Evolutionary conservation across 2,113 vertebrate genomes (phyloP).

Genomic region (Carollia perspicillata): DNA sequence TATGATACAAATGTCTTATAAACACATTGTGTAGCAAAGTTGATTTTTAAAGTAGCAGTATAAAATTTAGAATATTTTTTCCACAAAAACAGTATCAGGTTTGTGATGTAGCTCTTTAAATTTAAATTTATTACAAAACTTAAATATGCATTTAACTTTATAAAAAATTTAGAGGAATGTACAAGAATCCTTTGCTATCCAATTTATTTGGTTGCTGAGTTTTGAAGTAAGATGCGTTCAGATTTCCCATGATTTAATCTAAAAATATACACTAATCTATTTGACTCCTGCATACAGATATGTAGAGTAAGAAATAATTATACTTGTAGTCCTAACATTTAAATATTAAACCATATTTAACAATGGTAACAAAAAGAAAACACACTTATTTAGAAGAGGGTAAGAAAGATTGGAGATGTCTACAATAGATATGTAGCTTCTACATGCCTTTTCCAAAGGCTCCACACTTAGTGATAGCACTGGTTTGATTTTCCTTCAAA

Average conservation of each 20-base stretch:
- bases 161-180: conserved; percentile 6
- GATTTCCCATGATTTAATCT: background rate
- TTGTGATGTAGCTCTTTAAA: background rate
- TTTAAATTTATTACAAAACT: background rate
- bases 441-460: background rate
- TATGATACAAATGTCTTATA: background rate
- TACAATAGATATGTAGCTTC: background rate
- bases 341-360: conserved; percentile 4
- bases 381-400: background rate
- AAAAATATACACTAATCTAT: background rate
- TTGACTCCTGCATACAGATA: background rate
- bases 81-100: background rate
- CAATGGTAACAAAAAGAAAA: background rate
- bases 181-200: background rate
- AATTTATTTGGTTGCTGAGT: background rate
- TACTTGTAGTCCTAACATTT: background rate
- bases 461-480: background rate
- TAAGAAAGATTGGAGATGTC: background rate
- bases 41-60: background rate
- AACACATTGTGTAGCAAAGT: background rate
- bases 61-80: background rate
- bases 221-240: background rate
- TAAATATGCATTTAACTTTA: conserved; percentile 11
- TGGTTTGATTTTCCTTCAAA: background rate
- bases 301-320: background rate